Conservation (phyloP, 2,797 vertebrate species). For the Cuculus canorus region DNA sequence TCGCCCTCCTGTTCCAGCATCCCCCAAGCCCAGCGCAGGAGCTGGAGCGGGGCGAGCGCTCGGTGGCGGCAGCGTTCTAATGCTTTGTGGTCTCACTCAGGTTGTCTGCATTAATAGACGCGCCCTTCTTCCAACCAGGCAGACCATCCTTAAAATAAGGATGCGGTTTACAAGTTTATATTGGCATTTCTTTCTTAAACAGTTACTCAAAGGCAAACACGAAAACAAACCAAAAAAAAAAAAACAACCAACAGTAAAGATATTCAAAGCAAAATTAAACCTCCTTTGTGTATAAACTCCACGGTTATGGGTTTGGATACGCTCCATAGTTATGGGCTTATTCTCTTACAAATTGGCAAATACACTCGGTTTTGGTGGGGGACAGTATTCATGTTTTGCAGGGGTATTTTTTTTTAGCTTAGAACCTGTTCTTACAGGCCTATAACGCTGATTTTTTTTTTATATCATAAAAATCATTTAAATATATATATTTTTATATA, state of each 20-base stretch:
- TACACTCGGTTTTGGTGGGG: background rate
- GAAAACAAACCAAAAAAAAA: background rate
- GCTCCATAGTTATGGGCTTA: background rate
- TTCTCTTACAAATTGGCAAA: background rate
- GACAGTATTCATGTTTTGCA: background rate
- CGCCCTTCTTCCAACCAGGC: background rate
- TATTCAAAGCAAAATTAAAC: background rate
- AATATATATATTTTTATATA: constrained; percentile 50
- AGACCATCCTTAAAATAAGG: constrained; percentile 61
- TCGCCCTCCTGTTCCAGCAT: constrained; percentile 8
- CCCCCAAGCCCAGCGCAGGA: background rate
- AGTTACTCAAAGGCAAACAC: constrained; percentile 30
- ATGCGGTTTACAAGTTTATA: constrained; percentile 2
- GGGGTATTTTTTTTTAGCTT: constrained; percentile 40
- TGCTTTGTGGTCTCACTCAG: constrained; percentile 4
- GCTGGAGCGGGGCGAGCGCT: background rate
- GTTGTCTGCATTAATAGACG: background rate
- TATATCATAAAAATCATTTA: constrained; percentile 42
- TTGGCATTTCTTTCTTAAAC: background rate
- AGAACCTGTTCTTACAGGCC: constrained; percentile 55
- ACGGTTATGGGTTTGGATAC: background rate
- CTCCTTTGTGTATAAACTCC: background rate
- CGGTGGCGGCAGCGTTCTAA: background rate
- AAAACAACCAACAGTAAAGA: background rate
- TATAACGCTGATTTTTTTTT: constrained; percentile 56